Conservation (phyloP, 2,888 invertebrate species). For the Mythimna ferrago region DNA sequence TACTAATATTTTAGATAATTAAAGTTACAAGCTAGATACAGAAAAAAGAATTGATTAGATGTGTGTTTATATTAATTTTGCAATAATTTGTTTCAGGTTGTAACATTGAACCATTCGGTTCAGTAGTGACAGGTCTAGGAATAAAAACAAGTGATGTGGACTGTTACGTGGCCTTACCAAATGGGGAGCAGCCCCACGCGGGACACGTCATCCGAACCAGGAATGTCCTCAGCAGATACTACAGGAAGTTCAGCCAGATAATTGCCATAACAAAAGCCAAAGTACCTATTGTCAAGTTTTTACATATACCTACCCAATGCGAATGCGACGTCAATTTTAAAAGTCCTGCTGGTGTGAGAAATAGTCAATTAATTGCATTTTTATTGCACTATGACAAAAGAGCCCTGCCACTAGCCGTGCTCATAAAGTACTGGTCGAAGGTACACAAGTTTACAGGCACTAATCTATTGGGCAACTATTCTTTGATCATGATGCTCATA, state of each 20-base stretch:
- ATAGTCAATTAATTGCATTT: slow-evolving; percentile 92
- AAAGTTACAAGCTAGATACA: no score
- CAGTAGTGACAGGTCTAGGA: slow-evolving; percentile 93
- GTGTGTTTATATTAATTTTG: background rate
- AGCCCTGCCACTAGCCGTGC: slow-evolving; percentile 90
- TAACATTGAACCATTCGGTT: slow-evolving; percentile 92
- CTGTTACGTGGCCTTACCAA: slow-evolving; percentile 89
- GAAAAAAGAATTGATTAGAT: background rate
- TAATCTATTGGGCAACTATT: slow-evolving; percentile 92
- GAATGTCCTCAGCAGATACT: slow-evolving; percentile 76
- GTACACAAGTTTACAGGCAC: slow-evolving; percentile 90
- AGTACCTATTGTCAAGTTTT: slow-evolving; percentile 94
- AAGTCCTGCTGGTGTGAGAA: slow-evolving; percentile 92
- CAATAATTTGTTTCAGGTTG: slow-evolving; percentile 75
- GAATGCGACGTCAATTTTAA: slow-evolving; percentile 94
- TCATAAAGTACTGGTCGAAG: slow-evolving; percentile 95
- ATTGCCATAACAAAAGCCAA: slow-evolving; percentile 92
- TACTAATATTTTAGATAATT: no score
- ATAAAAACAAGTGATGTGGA: slow-evolving; percentile 94
- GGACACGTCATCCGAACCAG: slow-evolving; percentile 73
- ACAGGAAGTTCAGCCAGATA: slow-evolving; percentile 86
- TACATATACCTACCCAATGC: slow-evolving; percentile 90
- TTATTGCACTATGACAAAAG: slow-evolving; percentile 89
- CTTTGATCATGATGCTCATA: slow-evolving; percentile 92
- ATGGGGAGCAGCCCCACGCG: slow-evolving; percentile 44